Base-by-base conservation (phyloP, 2,113 vertebrate genomes). In the Gobio gobio region DNA sequence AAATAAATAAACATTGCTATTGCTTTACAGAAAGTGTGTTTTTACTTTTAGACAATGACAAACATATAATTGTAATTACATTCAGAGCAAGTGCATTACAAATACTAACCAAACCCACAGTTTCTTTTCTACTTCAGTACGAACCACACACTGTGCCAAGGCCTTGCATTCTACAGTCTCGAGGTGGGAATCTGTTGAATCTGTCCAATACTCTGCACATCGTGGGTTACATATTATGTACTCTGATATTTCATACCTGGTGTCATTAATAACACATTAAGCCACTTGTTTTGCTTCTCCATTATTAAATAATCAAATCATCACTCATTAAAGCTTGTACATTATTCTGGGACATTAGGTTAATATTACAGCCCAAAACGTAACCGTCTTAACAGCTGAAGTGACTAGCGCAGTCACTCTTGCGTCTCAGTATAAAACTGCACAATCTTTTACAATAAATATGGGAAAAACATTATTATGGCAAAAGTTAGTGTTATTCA, bases 21-120 rank as follows among this genome's bases (percentile, higher is more conserved):
- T 94, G 94, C 90, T 79, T 93, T 91, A 94, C 85, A 92, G 91
- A 93, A 91, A 88, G 68, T 85, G 86, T 90, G 88, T 79, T 88
- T 91, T 83, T 77, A 59, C 81, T 43, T 40, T 47, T 54, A 90
- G 80, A 90, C 88, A 86, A 90, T 92, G 93, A 94, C 94, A 94
- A 94, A 92, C 87, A 89, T 94, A 85, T 91, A 92, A 85, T 89
- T 93, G 93, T 92, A 94, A 92, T 93, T 96, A 97, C 97, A 97
- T 97, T 97, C 97, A 96, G 91, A 92, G 95, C 92, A 93, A 96
- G 96, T 96, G 95, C 90, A 94, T 93, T 93, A 93, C 92, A 94
- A 91, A 96, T 93, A 95, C 94, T 94, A 88, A 83, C 94, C 93
- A 94, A 93, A 85, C 86, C 88, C 87, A 84, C 81, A 54, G 68